Evolutionary conservation across 1,140 invertebrate genomes (phyloP).

Genomic region (Zaprionus africanus): DNA sequence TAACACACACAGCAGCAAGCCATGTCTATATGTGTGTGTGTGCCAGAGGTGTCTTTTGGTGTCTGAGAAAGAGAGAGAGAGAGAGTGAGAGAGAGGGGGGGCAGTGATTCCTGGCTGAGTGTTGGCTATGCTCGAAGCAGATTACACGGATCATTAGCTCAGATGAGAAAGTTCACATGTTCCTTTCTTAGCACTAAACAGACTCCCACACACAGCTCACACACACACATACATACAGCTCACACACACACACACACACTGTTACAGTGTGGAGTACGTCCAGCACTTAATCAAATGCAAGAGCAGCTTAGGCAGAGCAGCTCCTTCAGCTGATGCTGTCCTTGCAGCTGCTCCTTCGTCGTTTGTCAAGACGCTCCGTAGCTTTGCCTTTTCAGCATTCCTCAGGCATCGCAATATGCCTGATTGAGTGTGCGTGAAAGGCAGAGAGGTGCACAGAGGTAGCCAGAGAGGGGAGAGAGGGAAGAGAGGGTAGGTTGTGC

Average conservation of each 20-base stretch:
- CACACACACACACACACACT: conserved; percentile 28
- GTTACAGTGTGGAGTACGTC: conserved; percentile 33
- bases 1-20: conserved; percentile 21
- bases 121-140: conserved; percentile 34
- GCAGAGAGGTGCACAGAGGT: neutral
- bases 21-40: neutral
- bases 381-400: conserved; percentile 37
- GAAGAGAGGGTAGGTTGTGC: neutral
- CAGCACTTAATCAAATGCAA: conserved; percentile 82
- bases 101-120: neutral
- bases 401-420: conserved; percentile 47
- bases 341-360: conserved; percentile 23
- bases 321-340: neutral
- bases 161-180: conserved; percentile 80
- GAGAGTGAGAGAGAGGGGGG: no score
- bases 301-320: conserved; percentile 16
- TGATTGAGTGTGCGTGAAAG: conserved; percentile 70
- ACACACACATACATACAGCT: conserved; percentile 35
- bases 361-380: conserved; percentile 36
- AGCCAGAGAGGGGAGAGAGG: conserved; percentile 37
- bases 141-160: conserved; percentile 82
- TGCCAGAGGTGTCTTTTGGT: neutral
- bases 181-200: conserved; percentile 57
- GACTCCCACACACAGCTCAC: conserved; percentile 12
- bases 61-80: neutral